Evolutionary conservation across 2,113 vertebrate genomes (phyloP).

Genomic region (Blennius ocellaris): DNA sequence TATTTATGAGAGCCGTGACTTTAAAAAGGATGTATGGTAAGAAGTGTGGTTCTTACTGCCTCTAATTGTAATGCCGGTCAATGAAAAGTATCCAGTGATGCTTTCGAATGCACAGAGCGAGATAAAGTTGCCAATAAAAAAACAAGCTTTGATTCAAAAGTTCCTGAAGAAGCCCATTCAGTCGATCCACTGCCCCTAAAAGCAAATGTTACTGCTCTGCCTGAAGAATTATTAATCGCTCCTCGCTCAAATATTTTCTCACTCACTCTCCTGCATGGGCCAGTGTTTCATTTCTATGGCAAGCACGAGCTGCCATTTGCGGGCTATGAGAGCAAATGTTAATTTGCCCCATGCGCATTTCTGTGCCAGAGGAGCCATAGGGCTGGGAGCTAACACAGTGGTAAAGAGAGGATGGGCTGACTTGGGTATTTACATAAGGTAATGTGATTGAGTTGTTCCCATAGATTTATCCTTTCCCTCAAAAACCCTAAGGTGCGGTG

Average conservation of each 20-base stretch:
- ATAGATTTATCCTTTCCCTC: slow-evolving; percentile 71
- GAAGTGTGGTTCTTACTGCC: slow-evolving; percentile 20
- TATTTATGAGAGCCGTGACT: slow-evolving; percentile 44
- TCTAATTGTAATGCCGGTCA: slow-evolving; percentile 33
- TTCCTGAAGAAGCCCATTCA: slow-evolving; percentile 55
- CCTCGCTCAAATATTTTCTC: slow-evolving; percentile 76
- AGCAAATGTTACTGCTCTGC: slow-evolving; percentile 81
- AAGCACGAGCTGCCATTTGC: slow-evolving; percentile 83
- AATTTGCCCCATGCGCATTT: slow-evolving; percentile 80
- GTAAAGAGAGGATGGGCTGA: slow-evolving; percentile 61
- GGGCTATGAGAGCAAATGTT: slow-evolving; percentile 82
- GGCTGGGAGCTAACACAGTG: slow-evolving; percentile 65
- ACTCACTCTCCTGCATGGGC: slow-evolving; percentile 45
- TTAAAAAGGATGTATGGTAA: slow-evolving; percentile 20
- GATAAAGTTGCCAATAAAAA: slow-evolving; percentile 46
- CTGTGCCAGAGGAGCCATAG: slow-evolving; percentile 63
- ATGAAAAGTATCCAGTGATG: slow-evolving; percentile 27
- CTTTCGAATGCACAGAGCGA: slow-evolving; percentile 21
- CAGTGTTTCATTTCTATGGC: slow-evolving; percentile 78
- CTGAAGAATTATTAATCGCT: slow-evolving; percentile 75
- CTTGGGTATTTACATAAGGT: slow-evolving; percentile 82
- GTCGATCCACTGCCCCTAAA: slow-evolving; percentile 66
- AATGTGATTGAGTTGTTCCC: slow-evolving; percentile 84
- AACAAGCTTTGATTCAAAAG: slow-evolving; percentile 54
- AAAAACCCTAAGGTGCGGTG: slow-evolving; percentile 49